These are phyloP conservation scores for Octonoba sinensis DNA, from an alignment of 2,888 invertebrate genomes.

Conservation along the genomic window DNA sequence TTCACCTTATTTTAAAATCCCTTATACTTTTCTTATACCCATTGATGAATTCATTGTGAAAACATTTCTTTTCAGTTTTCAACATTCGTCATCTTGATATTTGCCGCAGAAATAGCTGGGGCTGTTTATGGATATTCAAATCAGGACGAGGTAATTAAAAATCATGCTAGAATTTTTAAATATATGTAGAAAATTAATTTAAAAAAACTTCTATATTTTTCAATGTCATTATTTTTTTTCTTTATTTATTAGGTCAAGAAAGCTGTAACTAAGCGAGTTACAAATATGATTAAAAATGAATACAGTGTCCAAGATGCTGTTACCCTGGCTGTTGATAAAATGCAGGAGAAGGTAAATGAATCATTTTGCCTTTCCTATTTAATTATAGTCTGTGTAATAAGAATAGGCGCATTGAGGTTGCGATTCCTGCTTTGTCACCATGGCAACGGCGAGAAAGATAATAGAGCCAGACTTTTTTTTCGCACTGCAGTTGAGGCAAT, in stretches of 20 bases:
- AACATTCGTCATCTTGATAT: slow-evolving; percentile 81
- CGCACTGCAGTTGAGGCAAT: too few relatives aligned
- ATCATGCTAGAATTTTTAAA: background rate
- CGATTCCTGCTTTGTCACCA: too few relatives aligned
- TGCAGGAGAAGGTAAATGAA: slow-evolving; percentile 75
- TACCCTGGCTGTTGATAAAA: slow-evolving; percentile 76
- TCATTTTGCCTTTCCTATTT: background rate
- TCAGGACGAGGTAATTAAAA: slow-evolving; percentile 73
- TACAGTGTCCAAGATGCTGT: slow-evolving; percentile 71
- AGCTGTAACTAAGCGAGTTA: slow-evolving; percentile 77
- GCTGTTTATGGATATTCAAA: slow-evolving; percentile 84
- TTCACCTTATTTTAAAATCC: too few relatives aligned
- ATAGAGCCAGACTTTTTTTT: too few relatives aligned
- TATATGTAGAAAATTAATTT: too few relatives aligned
- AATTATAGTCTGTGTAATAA: too few relatives aligned
- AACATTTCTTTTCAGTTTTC: slow-evolving; percentile 78
- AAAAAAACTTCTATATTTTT: too few relatives aligned
- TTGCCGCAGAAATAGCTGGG: slow-evolving; percentile 83
- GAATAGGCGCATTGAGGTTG: too few relatives aligned
- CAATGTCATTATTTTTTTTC: too few relatives aligned
- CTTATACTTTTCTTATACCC: too few relatives aligned
- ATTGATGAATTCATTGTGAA: too few relatives aligned
- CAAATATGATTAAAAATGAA: slow-evolving; percentile 76
- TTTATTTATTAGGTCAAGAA: slow-evolving; percentile 74
- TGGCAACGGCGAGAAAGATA: too few relatives aligned